A percentile compares a stretch with the other conserved stretches of the same genome.
These are phyloP conservation scores for Rhizoglyphus robini DNA, from an alignment of 1,140 invertebrate species.

Conservation along the genomic window DNA sequence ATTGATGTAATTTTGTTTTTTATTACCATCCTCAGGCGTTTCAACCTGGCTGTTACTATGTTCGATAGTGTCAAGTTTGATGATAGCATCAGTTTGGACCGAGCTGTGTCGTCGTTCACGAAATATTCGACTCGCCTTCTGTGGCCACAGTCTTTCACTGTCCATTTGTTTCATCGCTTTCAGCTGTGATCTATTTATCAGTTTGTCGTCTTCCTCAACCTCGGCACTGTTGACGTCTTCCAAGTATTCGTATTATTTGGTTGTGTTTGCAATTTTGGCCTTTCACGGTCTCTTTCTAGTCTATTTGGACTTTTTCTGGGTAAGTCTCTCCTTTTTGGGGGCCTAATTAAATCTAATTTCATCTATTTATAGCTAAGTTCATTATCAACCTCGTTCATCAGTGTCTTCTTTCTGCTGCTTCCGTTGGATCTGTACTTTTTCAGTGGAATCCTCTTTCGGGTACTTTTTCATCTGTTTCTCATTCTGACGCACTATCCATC, in stretches of 20 bases:
- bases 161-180: neutral
- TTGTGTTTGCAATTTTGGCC: neutral
- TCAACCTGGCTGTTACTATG: neutral
- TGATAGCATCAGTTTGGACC: neutral
- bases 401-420: neutral
- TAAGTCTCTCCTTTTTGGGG: neutral
- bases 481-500: slow-evolving; percentile 82
- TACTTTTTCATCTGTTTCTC: slow-evolving; percentile 83
- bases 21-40: no score
- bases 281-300: neutral
- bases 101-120: neutral
- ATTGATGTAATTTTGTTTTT: no score
- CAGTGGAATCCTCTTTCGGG: slow-evolving; percentile 4
- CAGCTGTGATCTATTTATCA: neutral
- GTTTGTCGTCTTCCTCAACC: neutral
- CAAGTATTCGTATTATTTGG: neutral
- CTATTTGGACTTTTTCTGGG: slow-evolving; percentile 8
- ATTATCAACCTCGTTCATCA: neutral
- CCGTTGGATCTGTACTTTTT: slow-evolving; percentile 3
- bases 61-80: neutral
- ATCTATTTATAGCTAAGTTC: neutral
- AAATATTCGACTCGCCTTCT: neutral
- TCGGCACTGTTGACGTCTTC: neutral
- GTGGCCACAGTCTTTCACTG: neutral
- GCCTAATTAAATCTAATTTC: neutral